Evolutionary conservation across 2,888 invertebrate species (phyloP).

Genomic region (Phrixothrix hirtus): DNA sequence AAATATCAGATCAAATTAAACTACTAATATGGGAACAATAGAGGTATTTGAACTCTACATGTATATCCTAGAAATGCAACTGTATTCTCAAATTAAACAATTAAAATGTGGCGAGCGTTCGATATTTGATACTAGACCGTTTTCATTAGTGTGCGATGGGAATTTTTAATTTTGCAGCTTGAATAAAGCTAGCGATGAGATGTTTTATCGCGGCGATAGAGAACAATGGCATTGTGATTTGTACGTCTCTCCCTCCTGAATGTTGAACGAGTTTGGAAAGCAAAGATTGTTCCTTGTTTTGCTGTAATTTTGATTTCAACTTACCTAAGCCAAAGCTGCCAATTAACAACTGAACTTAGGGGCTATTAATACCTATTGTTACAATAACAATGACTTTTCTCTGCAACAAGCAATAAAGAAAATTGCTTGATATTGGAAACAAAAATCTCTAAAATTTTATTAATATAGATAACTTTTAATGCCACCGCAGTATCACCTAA

Average conservation of each 20-base stretch:
- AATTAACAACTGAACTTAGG: slow-evolving; percentile 15
- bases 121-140: slow-evolving; percentile 27
- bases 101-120: slow-evolving; percentile 21
- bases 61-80: slow-evolving; percentile 3
- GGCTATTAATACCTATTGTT: slow-evolving; percentile 12
- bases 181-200: slow-evolving; percentile 35
- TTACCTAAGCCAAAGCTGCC: slow-evolving; percentile 21
- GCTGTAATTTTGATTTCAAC: slow-evolving; percentile 18
- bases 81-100: slow-evolving; percentile 19
- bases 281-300: slow-evolving; percentile 23
- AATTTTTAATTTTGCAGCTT: slow-evolving; percentile 40
- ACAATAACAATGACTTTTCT: slow-evolving; percentile 9
- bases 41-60: neutral
- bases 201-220: slow-evolving; percentile 33
- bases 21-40: no score
- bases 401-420: neutral
- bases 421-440: neutral
- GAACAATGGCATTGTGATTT: slow-evolving; percentile 33
- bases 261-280: slow-evolving; percentile 17
- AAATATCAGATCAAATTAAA: slow-evolving; percentile 5
- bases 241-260: slow-evolving; percentile 26
- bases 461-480: neutral
- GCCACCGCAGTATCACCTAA: no score
- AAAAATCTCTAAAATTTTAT: neutral
- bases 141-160: slow-evolving; percentile 37